Evolutionary conservation across 92 coral and sea anemone genomes (phyloP), one percentile per base, ranked within the genome.

Genomic region (Palythoa heliodiscus): DNA sequence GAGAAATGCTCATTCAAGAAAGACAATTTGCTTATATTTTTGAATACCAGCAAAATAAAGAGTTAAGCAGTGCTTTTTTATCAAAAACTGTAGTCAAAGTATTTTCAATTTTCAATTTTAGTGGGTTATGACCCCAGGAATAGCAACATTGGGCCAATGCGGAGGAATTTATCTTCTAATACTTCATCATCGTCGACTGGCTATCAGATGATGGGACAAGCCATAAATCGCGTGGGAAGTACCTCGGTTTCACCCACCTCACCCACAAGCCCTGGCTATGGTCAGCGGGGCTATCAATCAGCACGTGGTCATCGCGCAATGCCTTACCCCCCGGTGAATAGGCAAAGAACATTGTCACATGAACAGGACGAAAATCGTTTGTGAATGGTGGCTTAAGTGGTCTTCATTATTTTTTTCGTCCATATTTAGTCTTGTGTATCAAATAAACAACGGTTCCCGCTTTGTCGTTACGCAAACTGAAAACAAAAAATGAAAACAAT

Each of bases 281-380:
- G 97, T 50, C 99, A 92, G 97, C 98, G 99, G 76, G 91, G 95
- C 14, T 97, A 94, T 91, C 98, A 93, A 55, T 93, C 93, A 25
- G 79, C 93, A 63, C 98, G 98, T 87, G 93, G 92, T 91, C 98
- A 97, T 89, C 89, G 99, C 52, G 88, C 98, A 85, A 91, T 91
- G 68, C 99, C 99, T 70, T 97, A 97, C 87, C 98, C 95, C 76
- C 89, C 86, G 13, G 80, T 89, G 24, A 92, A 89, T 43, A 86
- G 95, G 75, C 92, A 92, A 61, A 92, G 95, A 82, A 76, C 87
- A 82, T 55, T 84, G 73, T 91, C 94, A 24, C 86, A 91, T 63
- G 93, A 94, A 43, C 93, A 93, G 54, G 98, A 94, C 74, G 95
- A 94, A 71, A 83, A 73, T 58, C 78, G 86, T 69, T 40, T 55